phyloP scores from a whole-genome alignment of 2,888 invertebrate genomes.

The Eueremaeus valkanovi region DNA sequence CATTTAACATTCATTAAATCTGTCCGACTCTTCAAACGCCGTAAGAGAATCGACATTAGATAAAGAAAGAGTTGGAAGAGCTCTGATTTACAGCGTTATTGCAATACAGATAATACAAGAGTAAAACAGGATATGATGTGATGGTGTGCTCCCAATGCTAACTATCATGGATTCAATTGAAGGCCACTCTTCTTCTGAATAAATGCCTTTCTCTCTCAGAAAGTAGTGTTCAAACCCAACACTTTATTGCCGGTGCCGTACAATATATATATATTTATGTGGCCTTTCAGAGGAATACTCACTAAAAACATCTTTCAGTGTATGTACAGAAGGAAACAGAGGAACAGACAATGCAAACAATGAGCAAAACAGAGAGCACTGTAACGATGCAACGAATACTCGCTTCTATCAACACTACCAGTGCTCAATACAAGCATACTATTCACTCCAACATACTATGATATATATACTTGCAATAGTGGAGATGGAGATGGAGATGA shows the following conservation, averaged over 20 bases:
- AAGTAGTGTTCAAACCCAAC: not conserved
- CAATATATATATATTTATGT: conserved; percentile 2
- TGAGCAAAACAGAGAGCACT: not conserved
- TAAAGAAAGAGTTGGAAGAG: not conserved
- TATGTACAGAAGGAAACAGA: not conserved
- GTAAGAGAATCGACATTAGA: not conserved
- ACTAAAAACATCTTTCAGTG: not conserved
- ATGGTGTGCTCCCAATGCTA: not conserved
- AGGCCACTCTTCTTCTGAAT: not conserved
- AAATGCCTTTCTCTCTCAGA: not conserved
- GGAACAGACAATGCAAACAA: not conserved
- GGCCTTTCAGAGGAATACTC: not conserved
- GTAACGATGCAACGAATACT: not conserved
- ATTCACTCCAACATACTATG: too few species aligned
- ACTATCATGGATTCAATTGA: not conserved
- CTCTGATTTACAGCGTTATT: not conserved
- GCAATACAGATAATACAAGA: not conserved
- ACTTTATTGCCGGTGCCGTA: not conserved
- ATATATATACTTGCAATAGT: too few species aligned
- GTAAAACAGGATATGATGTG: not conserved
- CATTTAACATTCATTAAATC: conserved; percentile 16
- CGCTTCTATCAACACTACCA: not conserved
- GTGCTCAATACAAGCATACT: too few species aligned
- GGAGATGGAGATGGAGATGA: too few species aligned
- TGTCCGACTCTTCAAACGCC: not conserved